Evolutionary conservation across 2,113 vertebrate species (phyloP).

Genomic region (Otis tarda): DNA sequence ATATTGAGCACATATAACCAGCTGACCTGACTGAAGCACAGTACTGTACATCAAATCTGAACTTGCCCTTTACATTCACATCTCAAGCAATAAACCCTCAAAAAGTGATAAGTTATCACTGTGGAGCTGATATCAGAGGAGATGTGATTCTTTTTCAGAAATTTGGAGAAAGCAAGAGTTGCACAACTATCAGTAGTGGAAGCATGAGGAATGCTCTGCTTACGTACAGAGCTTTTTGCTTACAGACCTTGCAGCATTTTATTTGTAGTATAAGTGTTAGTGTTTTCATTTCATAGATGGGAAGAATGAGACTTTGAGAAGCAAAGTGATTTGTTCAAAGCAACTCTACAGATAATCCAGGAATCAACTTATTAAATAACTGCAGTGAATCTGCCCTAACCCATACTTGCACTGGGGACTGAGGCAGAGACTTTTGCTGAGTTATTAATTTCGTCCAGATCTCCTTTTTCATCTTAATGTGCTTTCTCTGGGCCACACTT

Average conservation of each 20-base stretch:
- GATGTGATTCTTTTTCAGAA: neutral
- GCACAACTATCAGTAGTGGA: neutral
- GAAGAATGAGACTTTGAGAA: neutral
- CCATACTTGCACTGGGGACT: neutral
- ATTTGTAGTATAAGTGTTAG: neutral
- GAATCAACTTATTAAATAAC: neutral
- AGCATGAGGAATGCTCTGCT: neutral
- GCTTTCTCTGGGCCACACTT: neutral
- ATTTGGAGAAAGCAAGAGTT: neutral
- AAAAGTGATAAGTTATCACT: neutral
- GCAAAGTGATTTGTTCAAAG: neutral
- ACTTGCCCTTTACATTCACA: neutral
- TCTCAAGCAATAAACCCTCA: neutral
- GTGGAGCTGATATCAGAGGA: neutral
- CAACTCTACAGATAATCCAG: neutral
- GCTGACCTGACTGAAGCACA: neutral
- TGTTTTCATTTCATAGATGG: neutral
- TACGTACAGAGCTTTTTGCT: neutral
- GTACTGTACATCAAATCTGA: neutral
- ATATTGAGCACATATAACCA: neutral
- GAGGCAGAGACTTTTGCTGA: neutral
- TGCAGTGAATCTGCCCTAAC: neutral
- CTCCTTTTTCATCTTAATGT: neutral
- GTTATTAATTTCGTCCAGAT: neutral
- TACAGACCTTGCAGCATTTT: neutral